Conservation (phyloP, 2,797 vertebrate species). For the Xyrichtys novacula region DNA sequence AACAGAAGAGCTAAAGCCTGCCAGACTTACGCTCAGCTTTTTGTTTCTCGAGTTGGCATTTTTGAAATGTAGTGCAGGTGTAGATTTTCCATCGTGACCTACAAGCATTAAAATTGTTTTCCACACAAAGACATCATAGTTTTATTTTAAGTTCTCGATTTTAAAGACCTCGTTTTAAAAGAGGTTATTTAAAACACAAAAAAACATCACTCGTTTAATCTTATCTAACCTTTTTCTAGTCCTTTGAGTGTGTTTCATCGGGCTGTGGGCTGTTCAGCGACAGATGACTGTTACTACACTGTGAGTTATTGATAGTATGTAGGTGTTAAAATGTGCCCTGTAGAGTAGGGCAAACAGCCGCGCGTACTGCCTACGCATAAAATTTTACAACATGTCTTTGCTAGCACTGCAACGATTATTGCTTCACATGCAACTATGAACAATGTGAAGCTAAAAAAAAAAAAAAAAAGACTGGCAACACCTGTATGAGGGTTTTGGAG, state of each 20-base stretch:
- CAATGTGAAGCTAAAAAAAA: background rate
- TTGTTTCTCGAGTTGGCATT: constrained; percentile 6
- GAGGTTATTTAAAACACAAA: background rate
- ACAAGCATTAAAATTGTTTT: background rate
- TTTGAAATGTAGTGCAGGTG: constrained; percentile 3
- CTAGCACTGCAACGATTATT: background rate
- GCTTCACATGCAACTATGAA: constrained; percentile 6
- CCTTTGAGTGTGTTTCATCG: constrained; percentile 1
- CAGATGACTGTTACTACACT: constrained; percentile 19
- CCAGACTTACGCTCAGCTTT: background rate
- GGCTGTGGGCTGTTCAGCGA: constrained; percentile 11
- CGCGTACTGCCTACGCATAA: constrained; percentile 18
- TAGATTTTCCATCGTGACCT: constrained; percentile 10
- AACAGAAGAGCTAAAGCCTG: constrained; percentile 10
- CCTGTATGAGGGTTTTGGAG: background rate
- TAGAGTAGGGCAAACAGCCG: constrained; percentile 17
- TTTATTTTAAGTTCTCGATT: background rate
- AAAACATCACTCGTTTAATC: background rate
- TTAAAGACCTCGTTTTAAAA: background rate
- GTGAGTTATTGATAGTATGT: constrained; percentile 26
- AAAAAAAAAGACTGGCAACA: background rate
- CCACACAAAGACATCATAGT: background rate
- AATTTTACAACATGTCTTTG: constrained; percentile 23
- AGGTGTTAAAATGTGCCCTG: constrained; percentile 30
- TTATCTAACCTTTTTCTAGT: background rate